Evolutionary conservation across 1,140 invertebrate species (phyloP).

Genomic region (Episyrphus balteatus): DNA sequence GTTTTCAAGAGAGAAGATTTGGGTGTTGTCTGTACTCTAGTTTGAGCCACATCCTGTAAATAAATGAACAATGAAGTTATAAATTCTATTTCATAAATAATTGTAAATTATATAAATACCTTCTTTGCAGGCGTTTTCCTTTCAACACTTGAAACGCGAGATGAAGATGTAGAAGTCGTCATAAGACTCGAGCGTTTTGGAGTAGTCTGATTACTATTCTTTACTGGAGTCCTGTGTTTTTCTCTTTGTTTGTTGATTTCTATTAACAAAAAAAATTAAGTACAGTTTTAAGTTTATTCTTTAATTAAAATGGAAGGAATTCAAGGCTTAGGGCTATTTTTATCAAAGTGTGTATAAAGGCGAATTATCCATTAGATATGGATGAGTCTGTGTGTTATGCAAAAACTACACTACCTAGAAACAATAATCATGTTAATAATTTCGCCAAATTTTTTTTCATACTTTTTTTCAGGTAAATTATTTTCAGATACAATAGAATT

Average conservation of each 20-base stretch:
- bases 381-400: too few species aligned
- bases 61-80: not conserved
- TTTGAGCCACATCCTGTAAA: conserved; percentile 17
- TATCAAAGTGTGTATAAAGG: too few species aligned
- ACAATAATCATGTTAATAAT: too few species aligned
- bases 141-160: conserved; percentile 36
- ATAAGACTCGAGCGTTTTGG: conserved; percentile 34
- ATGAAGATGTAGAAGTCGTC: conserved; percentile 30
- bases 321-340: too few species aligned
- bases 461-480: too few species aligned
- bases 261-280: not conserved
- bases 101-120: conserved; percentile 19
- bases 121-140: conserved; percentile 43
- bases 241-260: conserved; percentile 33
- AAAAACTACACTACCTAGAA: too few species aligned
- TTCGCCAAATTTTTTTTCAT: too few species aligned
- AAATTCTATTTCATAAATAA: not conserved
- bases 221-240: conserved; percentile 29
- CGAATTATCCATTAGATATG: too few species aligned
- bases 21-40: conserved; percentile 11
- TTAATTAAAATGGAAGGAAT: too few species aligned
- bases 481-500: too few species aligned
- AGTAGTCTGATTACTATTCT: conserved; percentile 30
- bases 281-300: not conserved
- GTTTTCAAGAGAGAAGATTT: conserved; percentile 27